These are phyloP conservation scores for Drosophila kohkoa DNA, from an alignment of 1,140 invertebrate species.

Conservation along the genomic window DNA sequence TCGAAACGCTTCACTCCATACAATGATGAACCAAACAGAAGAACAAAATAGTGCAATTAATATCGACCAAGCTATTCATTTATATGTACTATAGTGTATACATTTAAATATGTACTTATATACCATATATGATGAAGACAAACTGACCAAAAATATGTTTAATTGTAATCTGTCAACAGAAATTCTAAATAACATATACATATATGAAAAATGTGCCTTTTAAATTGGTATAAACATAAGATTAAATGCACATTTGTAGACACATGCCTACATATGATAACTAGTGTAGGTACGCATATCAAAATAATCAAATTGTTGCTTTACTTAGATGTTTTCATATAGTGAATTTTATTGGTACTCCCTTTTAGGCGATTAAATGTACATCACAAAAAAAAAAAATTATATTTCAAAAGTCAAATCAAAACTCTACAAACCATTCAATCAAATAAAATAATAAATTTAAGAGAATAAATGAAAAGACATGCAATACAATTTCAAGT, in stretches of 20 bases:
- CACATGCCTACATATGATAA: constrained; percentile 1
- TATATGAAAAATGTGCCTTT: constrained; percentile 52
- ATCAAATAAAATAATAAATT: constrained; percentile 37
- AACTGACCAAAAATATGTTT: constrained; percentile 41
- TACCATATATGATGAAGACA: constrained; percentile 24
- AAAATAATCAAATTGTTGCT: constrained; percentile 27
- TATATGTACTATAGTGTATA: constrained; percentile 1
- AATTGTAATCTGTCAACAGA: constrained; percentile 24
- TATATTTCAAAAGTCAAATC: constrained; percentile 7
- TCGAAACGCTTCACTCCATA: constrained; percentile 10
- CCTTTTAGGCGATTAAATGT: constrained; percentile 32
- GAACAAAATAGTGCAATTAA: constrained; percentile 37
- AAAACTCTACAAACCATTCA: constrained; percentile 34
- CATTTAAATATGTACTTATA: background rate
- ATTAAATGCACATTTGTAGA: constrained; percentile 17
- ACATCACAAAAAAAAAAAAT: constrained; percentile 16
- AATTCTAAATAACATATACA: constrained; percentile 52
- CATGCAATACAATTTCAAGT: constrained; percentile 61
- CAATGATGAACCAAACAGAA: constrained; percentile 37
- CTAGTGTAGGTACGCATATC: constrained; percentile 1
- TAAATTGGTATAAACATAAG: constrained; percentile 42
- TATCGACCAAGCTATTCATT: constrained; percentile 41
- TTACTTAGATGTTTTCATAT: constrained; percentile 40
- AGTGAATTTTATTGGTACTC: constrained; percentile 44
- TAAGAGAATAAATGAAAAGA: constrained; percentile 54